A percentile compares a stretch with the other conserved stretches of the same genome.
These are phyloP conservation scores for Dreissena polymorpha DNA, from an alignment of 1,140 invertebrate genomes.

Conservation along the genomic window DNA sequence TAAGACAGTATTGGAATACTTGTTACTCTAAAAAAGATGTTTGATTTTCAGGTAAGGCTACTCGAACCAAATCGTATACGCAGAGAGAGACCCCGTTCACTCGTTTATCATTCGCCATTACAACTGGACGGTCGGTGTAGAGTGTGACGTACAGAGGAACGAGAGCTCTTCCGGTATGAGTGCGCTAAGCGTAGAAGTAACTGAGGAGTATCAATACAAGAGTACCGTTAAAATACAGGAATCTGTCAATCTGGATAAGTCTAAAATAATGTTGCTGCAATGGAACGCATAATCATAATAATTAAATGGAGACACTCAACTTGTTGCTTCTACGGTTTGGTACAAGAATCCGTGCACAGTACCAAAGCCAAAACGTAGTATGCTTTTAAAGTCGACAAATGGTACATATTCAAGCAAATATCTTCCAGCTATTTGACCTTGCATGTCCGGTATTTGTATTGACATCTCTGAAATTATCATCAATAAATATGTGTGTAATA, in stretches of 20 bases:
- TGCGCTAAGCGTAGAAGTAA: not conserved
- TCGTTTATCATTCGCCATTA: conserved; percentile 41
- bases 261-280: not conserved
- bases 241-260: not conserved
- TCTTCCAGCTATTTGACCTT: too few relatives aligned
- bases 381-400: too few relatives aligned
- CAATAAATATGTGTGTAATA: too few relatives aligned
- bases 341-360: not conserved
- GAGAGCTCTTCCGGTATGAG: conserved; percentile 1
- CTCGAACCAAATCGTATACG: conserved; percentile 41
- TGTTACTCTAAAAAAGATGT: not conserved
- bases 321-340: not conserved
- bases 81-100: conserved; percentile 41
- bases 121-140: conserved; percentile 23
- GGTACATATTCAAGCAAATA: too few relatives aligned
- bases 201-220: not conserved
- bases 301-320: not conserved
- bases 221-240: too few relatives aligned
- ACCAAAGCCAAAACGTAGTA: too few relatives aligned
- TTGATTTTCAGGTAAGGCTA: not conserved
- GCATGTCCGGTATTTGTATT: too few relatives aligned
- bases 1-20: too few relatives aligned
- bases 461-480: too few relatives aligned
- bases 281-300: not conserved
- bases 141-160: conserved; percentile 29